phyloP scores from a whole-genome alignment of 1,140 invertebrate genomes.

The Latrodectus geometricus region DNA sequence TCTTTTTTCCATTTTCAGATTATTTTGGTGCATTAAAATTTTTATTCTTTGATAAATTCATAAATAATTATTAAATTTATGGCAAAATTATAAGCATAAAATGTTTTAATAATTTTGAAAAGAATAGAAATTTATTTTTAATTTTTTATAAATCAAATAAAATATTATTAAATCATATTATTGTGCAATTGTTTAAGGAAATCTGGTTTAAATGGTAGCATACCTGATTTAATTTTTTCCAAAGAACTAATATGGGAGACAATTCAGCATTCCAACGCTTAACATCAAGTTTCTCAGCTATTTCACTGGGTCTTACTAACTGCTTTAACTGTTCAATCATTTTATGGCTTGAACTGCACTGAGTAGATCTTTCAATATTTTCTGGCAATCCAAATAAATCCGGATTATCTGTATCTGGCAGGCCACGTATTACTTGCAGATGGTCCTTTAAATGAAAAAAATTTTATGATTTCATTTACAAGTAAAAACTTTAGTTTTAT shows the following conservation, averaged over 20 bases:
- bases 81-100: too few relatives aligned
- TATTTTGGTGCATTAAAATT: too few relatives aligned
- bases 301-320: conserved; percentile 64
- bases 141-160: too few relatives aligned
- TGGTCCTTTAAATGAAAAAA: conserved; percentile 72
- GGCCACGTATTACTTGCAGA: conserved; percentile 73
- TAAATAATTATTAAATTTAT: too few relatives aligned
- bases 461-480: not conserved
- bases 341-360: conserved; percentile 76
- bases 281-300: conserved; percentile 67
- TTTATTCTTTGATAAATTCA: too few relatives aligned
- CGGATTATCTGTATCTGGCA: conserved; percentile 79
- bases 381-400: conserved; percentile 82
- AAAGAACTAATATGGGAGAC: conserved; percentile 77
- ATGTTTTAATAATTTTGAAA: too few relatives aligned
- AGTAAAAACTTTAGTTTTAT: not conserved
- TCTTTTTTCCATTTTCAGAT: too few relatives aligned
- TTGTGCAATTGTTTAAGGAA: too few relatives aligned
- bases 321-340: conserved; percentile 77
- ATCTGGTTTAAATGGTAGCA: not conserved
- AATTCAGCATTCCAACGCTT: conserved; percentile 75
- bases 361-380: conserved; percentile 84
- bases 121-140: too few relatives aligned
- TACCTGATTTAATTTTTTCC: conserved; percentile 81
- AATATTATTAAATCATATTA: too few relatives aligned